Conservation (phyloP, 2,888 invertebrate species). For the Hypercompe scribonia region DNA sequence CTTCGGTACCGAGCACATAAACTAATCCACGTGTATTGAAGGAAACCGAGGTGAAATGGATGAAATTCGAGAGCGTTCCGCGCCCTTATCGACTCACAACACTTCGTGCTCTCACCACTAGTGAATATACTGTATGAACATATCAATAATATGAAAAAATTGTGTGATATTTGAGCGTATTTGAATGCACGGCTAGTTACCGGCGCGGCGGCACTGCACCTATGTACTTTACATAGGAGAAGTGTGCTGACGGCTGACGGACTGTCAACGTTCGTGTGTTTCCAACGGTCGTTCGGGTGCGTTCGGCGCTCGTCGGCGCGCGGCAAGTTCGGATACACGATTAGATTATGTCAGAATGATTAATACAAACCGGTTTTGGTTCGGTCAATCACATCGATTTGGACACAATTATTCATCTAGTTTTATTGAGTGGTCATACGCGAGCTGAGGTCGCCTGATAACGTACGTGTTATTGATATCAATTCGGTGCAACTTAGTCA, state of each 20-base stretch:
- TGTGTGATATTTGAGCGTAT: conserved; percentile 50
- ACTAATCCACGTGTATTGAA: conserved; percentile 76
- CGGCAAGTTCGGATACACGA: conserved; percentile 63
- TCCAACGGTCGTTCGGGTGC: conserved; percentile 64
- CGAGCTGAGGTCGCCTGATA: conserved; percentile 52
- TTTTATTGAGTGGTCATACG: conserved; percentile 63
- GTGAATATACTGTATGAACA: conserved; percentile 63
- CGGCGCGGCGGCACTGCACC: conserved; percentile 78
- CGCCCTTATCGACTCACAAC: conserved; percentile 65
- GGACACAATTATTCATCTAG: conserved; percentile 43
- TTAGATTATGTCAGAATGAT: conserved; percentile 77
- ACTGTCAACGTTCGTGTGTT: conserved; percentile 77
- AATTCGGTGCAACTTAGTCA: neutral
- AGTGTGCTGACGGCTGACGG: conserved; percentile 83
- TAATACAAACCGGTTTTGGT: conserved; percentile 74
- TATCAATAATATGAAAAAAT: conserved; percentile 61
- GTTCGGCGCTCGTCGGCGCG: conserved; percentile 52
- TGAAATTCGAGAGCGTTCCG: conserved; percentile 46
- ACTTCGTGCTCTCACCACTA: conserved; percentile 52
- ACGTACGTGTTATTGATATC: conserved; percentile 22
- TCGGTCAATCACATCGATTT: conserved; percentile 75
- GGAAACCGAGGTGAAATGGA: conserved; percentile 62
- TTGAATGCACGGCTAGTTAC: conserved; percentile 74
- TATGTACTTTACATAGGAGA: conserved; percentile 79
- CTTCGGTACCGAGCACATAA: conserved; percentile 74